A percentile compares a stretch with the other conserved stretches of the same genome.
These are phyloP conservation scores for Symphodus melops DNA, from an alignment of 2,113 vertebrate species.

Conservation along the genomic window DNA sequence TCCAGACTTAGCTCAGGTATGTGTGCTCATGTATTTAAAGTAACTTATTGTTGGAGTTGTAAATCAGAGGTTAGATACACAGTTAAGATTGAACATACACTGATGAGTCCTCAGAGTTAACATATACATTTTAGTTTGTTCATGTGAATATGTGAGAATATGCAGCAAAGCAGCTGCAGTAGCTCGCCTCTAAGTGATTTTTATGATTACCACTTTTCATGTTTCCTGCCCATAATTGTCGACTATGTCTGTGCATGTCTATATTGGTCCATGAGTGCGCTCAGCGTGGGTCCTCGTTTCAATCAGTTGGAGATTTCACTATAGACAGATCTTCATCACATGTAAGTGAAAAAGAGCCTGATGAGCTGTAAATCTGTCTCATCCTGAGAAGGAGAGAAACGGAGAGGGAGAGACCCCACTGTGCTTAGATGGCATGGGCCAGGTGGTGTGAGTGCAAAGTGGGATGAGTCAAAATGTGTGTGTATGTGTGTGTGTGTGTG, in stretches of 20 bases:
- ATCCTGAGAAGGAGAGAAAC: constrained; percentile 44
- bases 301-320: constrained; percentile 65
- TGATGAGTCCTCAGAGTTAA: constrained; percentile 14
- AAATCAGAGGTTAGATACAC: constrained; percentile 14
- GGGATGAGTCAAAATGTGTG: constrained; percentile 49
- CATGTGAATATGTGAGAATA: constrained; percentile 19
- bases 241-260: constrained; percentile 61
- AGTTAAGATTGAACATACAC: constrained; percentile 6
- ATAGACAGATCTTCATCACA: constrained; percentile 60
- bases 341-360: constrained; percentile 66
- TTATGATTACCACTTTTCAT: constrained; percentile 68
- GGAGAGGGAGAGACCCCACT: constrained; percentile 65
- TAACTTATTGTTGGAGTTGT: neutral
- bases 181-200: constrained; percentile 47
- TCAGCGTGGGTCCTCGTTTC: constrained; percentile 61
- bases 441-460: constrained; percentile 68
- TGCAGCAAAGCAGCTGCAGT: constrained; percentile 60
- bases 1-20: neutral
- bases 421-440: constrained; percentile 61
- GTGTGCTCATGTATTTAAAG: neutral
- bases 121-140: constrained; percentile 47
- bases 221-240: constrained; percentile 70
- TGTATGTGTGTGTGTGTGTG: constrained; percentile 21
- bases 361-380: constrained; percentile 62
- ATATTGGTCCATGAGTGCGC: constrained; percentile 63